These are phyloP conservation scores for Anableps anableps DNA, from an alignment of 2,797 vertebrate species.

Conservation along the genomic window DNA sequence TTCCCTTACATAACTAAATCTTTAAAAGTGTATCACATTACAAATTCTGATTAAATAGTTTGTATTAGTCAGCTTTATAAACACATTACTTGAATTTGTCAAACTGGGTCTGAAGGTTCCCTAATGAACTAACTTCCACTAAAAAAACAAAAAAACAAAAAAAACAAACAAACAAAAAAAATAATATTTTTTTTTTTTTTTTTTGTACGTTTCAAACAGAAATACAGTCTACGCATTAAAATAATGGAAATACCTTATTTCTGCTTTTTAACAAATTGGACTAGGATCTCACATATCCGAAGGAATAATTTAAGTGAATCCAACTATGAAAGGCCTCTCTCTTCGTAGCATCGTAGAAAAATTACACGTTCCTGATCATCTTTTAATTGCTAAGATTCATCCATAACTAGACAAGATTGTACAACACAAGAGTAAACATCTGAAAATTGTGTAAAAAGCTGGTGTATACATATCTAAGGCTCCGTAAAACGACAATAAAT, in stretches of 20 bases:
- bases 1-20: background rate
- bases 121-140: background rate
- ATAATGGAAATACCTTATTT: background rate
- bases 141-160: background rate
- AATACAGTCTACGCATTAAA: background rate
- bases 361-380: background rate
- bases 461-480: background rate
- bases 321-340: background rate
- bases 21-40: background rate
- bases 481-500: background rate
- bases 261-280: background rate
- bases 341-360: background rate
- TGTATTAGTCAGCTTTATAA: background rate
- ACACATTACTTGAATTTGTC: no score
- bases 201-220: background rate
- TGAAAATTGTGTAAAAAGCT: background rate
- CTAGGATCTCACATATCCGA: background rate
- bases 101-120: background rate
- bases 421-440: background rate
- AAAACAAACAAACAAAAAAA: background rate
- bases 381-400: background rate
- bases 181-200: no score
- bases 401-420: background rate
- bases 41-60: background rate
- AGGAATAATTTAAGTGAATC: background rate